phyloP scores from a whole-genome alignment of 2,797 vertebrate species.

The Parauchenoglanis ngamensis region DNA sequence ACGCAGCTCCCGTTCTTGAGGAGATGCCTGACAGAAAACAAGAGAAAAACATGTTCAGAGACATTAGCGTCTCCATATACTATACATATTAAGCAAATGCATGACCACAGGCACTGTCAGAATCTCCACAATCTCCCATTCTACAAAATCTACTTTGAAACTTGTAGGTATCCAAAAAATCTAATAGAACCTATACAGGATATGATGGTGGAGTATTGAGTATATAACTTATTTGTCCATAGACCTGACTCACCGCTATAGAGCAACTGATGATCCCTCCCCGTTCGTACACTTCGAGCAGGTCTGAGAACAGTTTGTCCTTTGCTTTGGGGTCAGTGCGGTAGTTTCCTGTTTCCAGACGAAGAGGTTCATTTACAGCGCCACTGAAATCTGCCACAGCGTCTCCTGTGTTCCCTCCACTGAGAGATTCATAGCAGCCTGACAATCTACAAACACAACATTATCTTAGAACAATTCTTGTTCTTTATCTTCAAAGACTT shows the following conservation, averaged over 20 bases:
- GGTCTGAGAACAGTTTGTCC: slow-evolving; percentile 83
- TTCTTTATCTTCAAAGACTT: background rate
- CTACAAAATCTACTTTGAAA: background rate
- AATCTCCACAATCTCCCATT: background rate
- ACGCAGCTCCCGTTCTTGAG: slow-evolving; percentile 72
- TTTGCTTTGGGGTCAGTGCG: slow-evolving; percentile 68
- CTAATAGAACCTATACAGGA: background rate
- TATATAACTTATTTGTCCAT: background rate
- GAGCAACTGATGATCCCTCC: slow-evolving; percentile 91
- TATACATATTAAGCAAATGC: background rate
- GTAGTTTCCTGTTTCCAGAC: slow-evolving; percentile 68
- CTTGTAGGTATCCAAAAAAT: background rate
- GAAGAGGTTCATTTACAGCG: slow-evolving; percentile 83
- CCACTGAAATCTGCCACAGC: slow-evolving; percentile 95
- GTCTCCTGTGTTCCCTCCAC: slow-evolving; percentile 88
- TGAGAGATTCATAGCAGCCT: slow-evolving; percentile 90
- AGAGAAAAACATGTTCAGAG: background rate
- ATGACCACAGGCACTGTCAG: background rate
- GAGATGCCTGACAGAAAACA: slow-evolving; percentile 67
- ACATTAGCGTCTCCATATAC: background rate
- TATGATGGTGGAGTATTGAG: too few species aligned
- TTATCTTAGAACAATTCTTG: background rate
- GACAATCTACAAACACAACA: slow-evolving; percentile 75
- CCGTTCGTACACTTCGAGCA: slow-evolving; percentile 82
- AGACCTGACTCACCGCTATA: slow-evolving; percentile 75